Percentiles rank a stretch among this genome's conserved stretches.
These are phyloP conservation scores for Sebastes reedi DNA, from an alignment of 2,797 vertebrate species.

Conservation along the genomic window DNA sequence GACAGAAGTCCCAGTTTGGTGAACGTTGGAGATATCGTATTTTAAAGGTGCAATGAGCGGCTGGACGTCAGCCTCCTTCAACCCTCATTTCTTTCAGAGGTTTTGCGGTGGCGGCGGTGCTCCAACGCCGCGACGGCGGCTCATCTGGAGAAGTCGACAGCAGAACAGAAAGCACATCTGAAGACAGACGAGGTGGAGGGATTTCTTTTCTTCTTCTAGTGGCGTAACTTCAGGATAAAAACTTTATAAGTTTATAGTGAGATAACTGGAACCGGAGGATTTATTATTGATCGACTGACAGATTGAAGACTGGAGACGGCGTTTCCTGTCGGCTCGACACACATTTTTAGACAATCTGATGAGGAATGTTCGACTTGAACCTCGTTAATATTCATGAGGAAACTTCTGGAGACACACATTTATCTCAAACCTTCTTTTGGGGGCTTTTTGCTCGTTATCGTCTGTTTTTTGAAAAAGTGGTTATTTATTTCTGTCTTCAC, in stretches of 20 bases:
- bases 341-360: not conserved
- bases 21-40: not conserved
- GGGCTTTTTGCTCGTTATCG: not conserved
- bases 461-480: not conserved
- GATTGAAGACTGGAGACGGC: not conserved
- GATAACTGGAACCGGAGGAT: not conserved
- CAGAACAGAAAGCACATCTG: not conserved
- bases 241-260: no score
- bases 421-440: not conserved
- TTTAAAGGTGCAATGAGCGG: not conserved
- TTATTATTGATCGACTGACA: no score
- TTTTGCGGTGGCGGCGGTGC: not conserved
- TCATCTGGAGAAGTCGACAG: not conserved
- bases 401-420: not conserved
- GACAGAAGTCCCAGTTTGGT: no score
- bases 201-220: not conserved
- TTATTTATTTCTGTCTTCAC: conserved; percentile 22
- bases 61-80: not conserved
- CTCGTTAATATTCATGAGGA: not conserved
- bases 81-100: not conserved
- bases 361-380: not conserved
- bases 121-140: not conserved
- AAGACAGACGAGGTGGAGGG: not conserved
- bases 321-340: no score
- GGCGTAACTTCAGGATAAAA: no score